Percentiles rank a stretch among this genome's conserved stretches.
phyloP scores from a whole-genome alignment of 2,888 invertebrate genomes.

The Eurytoma californica region DNA sequence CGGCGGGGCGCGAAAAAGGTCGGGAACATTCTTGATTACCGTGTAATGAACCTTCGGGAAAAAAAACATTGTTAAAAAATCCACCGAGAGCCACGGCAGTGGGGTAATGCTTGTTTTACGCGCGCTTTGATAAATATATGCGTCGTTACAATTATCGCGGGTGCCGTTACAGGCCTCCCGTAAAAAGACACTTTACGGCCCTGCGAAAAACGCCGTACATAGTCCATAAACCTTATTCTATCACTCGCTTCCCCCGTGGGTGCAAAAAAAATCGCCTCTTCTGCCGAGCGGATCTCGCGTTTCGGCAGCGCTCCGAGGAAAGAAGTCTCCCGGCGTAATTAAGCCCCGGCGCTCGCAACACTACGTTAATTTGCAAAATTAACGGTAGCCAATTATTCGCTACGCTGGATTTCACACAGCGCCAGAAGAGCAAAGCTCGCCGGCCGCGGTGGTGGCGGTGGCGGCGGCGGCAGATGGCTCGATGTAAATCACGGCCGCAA shows the following conservation, averaged over 20 bases:
- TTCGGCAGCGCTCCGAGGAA: not conserved
- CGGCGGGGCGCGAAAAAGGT: no score
- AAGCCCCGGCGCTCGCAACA: slow-evolving; percentile 48
- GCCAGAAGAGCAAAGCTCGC: slow-evolving; percentile 56
- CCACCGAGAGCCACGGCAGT: not conserved
- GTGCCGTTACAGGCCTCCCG: slow-evolving; percentile 10
- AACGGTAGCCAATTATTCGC: slow-evolving; percentile 62
- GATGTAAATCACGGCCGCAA: slow-evolving; percentile 58
- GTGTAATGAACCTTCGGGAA: no score
- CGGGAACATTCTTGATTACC: no score
- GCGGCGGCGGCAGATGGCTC: slow-evolving; percentile 56
- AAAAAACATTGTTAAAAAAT: not conserved
- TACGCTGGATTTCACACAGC: slow-evolving; percentile 60
- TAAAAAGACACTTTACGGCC: slow-evolving; percentile 10
- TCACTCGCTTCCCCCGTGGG: not conserved
- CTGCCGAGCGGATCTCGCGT: not conserved
- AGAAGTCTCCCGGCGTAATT: slow-evolving; percentile 30
- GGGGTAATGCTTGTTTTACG: slow-evolving; percentile 10
- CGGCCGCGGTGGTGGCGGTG: slow-evolving; percentile 13
- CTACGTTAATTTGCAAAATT: slow-evolving; percentile 64
- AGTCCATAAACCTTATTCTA: slow-evolving; percentile 36
- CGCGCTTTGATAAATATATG: slow-evolving; percentile 36
- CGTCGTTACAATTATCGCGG: slow-evolving; percentile 27
- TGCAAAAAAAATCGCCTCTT: slow-evolving; percentile 4
- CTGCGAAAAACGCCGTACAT: slow-evolving; percentile 9